phyloP scores from a whole-genome alignment of 1,140 invertebrate genomes.

The Cyclina sinensis region DNA sequence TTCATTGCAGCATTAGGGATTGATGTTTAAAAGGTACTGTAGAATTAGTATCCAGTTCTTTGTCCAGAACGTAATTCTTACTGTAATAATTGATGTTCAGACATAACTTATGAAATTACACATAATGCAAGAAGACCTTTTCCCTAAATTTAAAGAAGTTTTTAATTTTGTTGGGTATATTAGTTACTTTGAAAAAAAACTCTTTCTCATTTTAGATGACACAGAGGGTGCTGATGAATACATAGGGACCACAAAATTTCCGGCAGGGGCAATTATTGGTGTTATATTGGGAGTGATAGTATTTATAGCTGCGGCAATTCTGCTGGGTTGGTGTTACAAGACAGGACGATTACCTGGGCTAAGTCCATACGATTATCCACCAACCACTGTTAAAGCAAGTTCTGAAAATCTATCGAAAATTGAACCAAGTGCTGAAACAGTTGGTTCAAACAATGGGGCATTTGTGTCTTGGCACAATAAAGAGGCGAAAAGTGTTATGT shows the following conservation, averaged over 20 bases:
- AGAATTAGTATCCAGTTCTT: too few relatives aligned
- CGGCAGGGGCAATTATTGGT: conserved; percentile 53
- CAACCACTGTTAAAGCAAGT: background rate
- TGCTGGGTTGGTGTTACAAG: conserved; percentile 65
- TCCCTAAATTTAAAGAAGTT: too few relatives aligned
- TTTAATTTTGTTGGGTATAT: too few relatives aligned
- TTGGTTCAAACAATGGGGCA: conserved; percentile 39
- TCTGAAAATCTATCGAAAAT: conserved; percentile 28
- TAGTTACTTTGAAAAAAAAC: too few relatives aligned
- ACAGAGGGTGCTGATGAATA: conserved; percentile 29
- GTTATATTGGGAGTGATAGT: conserved; percentile 51
- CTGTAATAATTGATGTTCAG: too few relatives aligned
- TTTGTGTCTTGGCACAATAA: conserved; percentile 63
- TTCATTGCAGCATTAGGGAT: too few relatives aligned
- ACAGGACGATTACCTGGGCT: conserved; percentile 52
- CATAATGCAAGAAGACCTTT: too few relatives aligned
- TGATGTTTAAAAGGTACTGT: too few relatives aligned
- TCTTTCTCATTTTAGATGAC: conserved; percentile 45
- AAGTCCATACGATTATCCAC: conserved; percentile 43
- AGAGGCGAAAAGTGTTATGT: conserved; percentile 28
- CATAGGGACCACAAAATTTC: conserved; percentile 45
- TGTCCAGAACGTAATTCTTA: too few relatives aligned
- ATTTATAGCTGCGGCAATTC: conserved; percentile 27
- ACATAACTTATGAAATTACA: too few relatives aligned
- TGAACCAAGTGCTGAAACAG: background rate